Evolutionary conservation across 2,888 invertebrate species (phyloP), one percentile per base, ranked within the genome.

Genomic region (Coleophora deauratella): DNA sequence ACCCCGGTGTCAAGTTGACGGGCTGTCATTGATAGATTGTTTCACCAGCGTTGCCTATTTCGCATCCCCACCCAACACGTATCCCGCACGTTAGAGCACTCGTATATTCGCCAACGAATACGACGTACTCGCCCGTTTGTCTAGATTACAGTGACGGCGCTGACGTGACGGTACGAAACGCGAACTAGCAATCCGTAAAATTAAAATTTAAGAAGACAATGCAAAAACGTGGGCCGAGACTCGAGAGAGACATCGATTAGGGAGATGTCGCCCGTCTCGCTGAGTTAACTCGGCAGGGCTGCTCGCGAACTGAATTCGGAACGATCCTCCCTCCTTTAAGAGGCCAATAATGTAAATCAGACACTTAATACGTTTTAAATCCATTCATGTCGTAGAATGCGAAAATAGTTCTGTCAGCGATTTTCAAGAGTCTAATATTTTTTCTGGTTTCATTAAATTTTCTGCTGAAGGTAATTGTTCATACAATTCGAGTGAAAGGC

Each of bases 11-110:
- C 66, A 66, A 62, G 66, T 65, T 59, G 62, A 55, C 55, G 54
- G 50, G 41, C 53, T 65, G 71, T 62, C 69, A 66, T 55, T 76
- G 76, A 76, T 76, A 64, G 72, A 75, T 73, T 62, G 65, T 61
- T 45, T 49, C 46, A 47, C 40, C 50, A 47, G 50, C 52, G 52
- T 54, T 50, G 51, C 45, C 51, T 52, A 55, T 57, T 56, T 50
- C 49, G 43, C 45, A 48, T 36, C 48, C 40, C 47, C 49, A 21
- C 21, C 21, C 21, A 4, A 21, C 21, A 21, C 21, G 21, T 21
- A 21, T 21, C 21, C 21, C 6, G 6, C 21, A 21, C 21, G 21
- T 21, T 21, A 21, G 21, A 21, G 21, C 21, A 21, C 21, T 21
- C 21, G 21, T 6, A 21, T 3, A 39, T 44, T 37, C 36, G 40